A percentile compares a stretch with the other conserved stretches of the same genome.
Evolutionary conservation across 1,140 invertebrate genomes (phyloP).

Genomic region (Lasioglossum albipes): DNA sequence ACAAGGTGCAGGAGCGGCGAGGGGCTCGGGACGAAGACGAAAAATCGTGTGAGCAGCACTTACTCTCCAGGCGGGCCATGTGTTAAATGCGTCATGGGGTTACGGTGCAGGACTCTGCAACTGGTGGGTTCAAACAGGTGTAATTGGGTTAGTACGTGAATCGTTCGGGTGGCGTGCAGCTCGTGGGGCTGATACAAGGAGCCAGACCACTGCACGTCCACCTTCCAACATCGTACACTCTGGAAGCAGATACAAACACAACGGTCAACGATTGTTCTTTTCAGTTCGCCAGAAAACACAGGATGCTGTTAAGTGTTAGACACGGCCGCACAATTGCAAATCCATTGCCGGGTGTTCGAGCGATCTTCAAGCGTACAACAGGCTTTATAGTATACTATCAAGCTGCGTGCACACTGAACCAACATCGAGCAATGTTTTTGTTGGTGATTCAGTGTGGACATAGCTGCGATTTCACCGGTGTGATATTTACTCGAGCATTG

Average conservation of each 20-base stretch:
- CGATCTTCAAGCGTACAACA: too few species aligned
- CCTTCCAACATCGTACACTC: constrained; percentile 67
- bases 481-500: too few species aligned
- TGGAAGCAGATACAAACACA: constrained; percentile 60
- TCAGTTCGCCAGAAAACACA: too few species aligned
- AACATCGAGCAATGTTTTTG: too few species aligned
- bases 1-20: background rate
- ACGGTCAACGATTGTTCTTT: background rate
- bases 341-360: too few species aligned
- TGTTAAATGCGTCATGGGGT: constrained; percentile 71
- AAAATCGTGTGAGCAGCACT: constrained; percentile 52
- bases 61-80: constrained; percentile 73
- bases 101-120: constrained; percentile 61
- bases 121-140: constrained; percentile 58
- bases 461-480: too few species aligned
- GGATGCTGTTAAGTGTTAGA: background rate
- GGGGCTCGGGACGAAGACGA: background rate
- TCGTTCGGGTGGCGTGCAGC: constrained; percentile 63
- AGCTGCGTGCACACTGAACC: too few species aligned
- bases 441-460: too few species aligned
- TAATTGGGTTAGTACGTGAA: constrained; percentile 62
- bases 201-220: constrained; percentile 64
- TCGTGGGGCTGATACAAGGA: constrained; percentile 60
- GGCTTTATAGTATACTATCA: too few species aligned
- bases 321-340: background rate